A percentile compares a stretch with the other conserved stretches of the same genome.
Conservation (phyloP, 2,797 vertebrate genomes). For the Myotis pilosus region DNA sequence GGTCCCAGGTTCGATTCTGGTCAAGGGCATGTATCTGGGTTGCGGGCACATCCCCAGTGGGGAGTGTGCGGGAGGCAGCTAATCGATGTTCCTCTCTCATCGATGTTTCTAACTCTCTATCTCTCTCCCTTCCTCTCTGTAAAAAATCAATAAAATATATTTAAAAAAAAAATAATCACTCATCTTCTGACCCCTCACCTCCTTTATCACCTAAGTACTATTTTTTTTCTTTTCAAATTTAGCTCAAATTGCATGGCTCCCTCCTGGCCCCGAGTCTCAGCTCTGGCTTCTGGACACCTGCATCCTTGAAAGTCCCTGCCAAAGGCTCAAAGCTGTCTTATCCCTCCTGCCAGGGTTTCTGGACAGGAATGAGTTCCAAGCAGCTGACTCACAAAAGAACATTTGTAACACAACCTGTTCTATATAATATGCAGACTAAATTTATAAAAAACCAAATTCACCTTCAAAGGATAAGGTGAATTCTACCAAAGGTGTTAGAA, state of each 20-base stretch:
- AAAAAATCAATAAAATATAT: too few relatives aligned
- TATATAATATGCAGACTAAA: constrained; percentile 49
- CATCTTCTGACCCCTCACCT: background rate
- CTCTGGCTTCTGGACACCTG: constrained; percentile 24
- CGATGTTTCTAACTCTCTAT: too few relatives aligned
- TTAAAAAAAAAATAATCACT: background rate
- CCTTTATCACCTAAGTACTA: background rate
- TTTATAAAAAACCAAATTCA: constrained; percentile 58
- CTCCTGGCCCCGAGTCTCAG: background rate
- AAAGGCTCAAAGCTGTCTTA: constrained; percentile 3
- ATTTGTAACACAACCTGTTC: constrained; percentile 76
- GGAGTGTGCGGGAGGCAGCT: too few relatives aligned
- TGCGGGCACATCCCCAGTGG: too few relatives aligned
- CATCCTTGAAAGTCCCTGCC: constrained; percentile 14
- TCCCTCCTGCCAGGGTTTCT: constrained; percentile 51
- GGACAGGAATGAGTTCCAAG: constrained; percentile 49
- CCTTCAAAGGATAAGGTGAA: constrained; percentile 52
- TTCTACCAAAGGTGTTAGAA: background rate
- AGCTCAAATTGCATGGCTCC: background rate
- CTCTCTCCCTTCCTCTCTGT: too few relatives aligned
- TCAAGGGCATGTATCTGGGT: too few relatives aligned
- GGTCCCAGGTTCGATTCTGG: too few relatives aligned
- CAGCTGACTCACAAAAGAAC: constrained; percentile 74
- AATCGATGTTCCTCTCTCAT: too few relatives aligned
- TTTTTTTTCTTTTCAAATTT: background rate